phyloP scores from a whole-genome alignment of 2,888 invertebrate species.

The Drepana falcataria region DNA sequence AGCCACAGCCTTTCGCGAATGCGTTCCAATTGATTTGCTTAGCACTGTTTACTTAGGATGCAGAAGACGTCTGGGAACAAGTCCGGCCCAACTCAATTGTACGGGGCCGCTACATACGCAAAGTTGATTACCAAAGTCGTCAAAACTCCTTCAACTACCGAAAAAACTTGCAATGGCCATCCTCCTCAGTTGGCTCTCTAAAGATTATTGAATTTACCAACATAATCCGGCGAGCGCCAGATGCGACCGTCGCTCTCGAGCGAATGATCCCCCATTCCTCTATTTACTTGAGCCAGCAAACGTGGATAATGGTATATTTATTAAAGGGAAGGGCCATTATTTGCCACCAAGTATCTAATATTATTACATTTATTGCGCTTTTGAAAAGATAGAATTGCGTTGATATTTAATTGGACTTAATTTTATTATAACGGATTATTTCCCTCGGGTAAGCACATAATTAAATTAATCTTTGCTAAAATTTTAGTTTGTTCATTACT shows the following conservation, averaged over 20 bases:
- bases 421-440: slow-evolving; percentile 11
- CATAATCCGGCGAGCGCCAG: slow-evolving; percentile 64
- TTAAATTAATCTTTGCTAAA: neutral
- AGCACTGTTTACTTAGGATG: slow-evolving; percentile 25
- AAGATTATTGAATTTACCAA: slow-evolving; percentile 69
- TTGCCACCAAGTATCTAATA: slow-evolving; percentile 28
- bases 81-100: slow-evolving; percentile 22
- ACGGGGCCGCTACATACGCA: slow-evolving; percentile 29
- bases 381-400: slow-evolving; percentile 23
- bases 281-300: slow-evolving; percentile 44
- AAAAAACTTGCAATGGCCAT: slow-evolving; percentile 49
- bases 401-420: slow-evolving; percentile 22
- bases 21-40: slow-evolving; percentile 16
- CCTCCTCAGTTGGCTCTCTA: slow-evolving; percentile 56
- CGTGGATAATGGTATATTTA: slow-evolving; percentile 53
- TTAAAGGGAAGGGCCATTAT: slow-evolving; percentile 46
- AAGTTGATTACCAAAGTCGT: slow-evolving; percentile 35
- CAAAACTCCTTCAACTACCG: slow-evolving; percentile 31
- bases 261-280: slow-evolving; percentile 59
- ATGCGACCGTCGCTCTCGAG: slow-evolving; percentile 49
- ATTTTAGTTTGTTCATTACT: neutral
- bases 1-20: slow-evolving; percentile 10
- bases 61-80: slow-evolving; percentile 18
- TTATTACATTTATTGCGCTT: slow-evolving; percentile 24
- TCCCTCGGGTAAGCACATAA: neutral